Conservation (phyloP, 2,797 vertebrate genomes). For the Menidia menidia region DNA sequence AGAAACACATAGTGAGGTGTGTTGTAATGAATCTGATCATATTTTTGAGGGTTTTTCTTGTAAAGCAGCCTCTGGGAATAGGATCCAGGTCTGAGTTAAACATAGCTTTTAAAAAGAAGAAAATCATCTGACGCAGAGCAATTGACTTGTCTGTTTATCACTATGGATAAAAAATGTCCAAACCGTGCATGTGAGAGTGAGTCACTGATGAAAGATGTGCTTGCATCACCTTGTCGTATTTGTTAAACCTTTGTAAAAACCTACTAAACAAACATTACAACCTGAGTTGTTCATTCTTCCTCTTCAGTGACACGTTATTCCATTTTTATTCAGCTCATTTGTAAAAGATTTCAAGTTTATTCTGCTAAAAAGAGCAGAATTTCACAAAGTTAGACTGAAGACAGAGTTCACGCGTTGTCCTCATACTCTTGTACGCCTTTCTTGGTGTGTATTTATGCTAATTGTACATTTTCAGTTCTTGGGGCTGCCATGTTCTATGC, state of each 20-base stretch:
- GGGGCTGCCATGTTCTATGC: slow-evolving; percentile 5
- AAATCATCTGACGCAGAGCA: slow-evolving; percentile 50
- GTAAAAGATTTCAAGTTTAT: not conserved
- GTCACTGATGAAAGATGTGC: slow-evolving; percentile 1
- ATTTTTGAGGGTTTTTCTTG: slow-evolving; percentile 13
- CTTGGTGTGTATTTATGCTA: not conserved
- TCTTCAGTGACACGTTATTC: not conserved
- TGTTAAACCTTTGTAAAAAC: not conserved
- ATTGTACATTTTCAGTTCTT: not conserved
- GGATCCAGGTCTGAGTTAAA: slow-evolving; percentile 40
- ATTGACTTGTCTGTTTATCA: slow-evolving; percentile 57
- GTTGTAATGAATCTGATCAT: slow-evolving; percentile 6
- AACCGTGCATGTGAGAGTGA: slow-evolving; percentile 12
- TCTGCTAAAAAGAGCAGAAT: not conserved
- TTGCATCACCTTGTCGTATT: not conserved
- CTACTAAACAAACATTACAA: slow-evolving; percentile 1
- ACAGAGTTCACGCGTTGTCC: not conserved
- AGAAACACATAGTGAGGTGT: slow-evolving; percentile 14
- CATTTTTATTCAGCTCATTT: not conserved
- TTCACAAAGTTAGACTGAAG: not conserved
- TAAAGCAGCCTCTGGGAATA: slow-evolving; percentile 27
- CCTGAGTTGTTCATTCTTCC: not conserved
- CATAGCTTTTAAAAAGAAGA: slow-evolving; percentile 26
- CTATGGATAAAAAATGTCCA: slow-evolving; percentile 29
- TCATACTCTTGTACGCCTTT: too few species aligned